A percentile compares a stretch with the other conserved stretches of the same genome.
Evolutionary conservation across 2,888 invertebrate genomes (phyloP).

Genomic region (Synergus itoensis): DNA sequence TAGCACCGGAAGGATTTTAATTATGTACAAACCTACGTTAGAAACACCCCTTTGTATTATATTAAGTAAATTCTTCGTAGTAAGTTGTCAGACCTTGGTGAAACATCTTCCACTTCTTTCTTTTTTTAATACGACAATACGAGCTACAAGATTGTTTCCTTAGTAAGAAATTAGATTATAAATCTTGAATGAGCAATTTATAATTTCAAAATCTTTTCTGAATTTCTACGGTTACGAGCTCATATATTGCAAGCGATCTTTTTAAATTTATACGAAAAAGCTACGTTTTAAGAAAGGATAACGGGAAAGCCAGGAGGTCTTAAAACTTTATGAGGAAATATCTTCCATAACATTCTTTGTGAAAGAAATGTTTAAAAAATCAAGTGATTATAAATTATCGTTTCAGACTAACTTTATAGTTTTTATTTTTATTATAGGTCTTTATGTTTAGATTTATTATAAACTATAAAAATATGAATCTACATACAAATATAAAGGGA

Average conservation of each 20-base stretch:
- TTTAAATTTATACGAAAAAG: neutral
- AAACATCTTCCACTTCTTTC: too few relatives aligned
- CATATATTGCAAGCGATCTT: neutral
- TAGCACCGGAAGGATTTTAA: too few relatives aligned
- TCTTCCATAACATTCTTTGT: neutral
- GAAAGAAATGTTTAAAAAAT: neutral
- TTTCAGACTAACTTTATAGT: neutral
- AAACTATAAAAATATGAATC: too few relatives aligned
- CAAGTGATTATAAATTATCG: neutral
- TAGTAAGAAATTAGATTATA: neutral
- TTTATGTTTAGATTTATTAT: too few relatives aligned
- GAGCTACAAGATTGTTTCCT: too few relatives aligned
- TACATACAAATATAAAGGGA: neutral
- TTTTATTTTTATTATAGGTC: neutral
- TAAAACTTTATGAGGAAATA: neutral
- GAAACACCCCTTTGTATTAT: too few relatives aligned
- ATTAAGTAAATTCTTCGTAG: too few relatives aligned
- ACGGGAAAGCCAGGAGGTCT: neutral
- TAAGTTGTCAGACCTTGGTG: too few relatives aligned
- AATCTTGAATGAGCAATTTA: neutral
- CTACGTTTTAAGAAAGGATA: neutral
- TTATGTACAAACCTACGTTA: too few relatives aligned
- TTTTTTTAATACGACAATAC: too few relatives aligned
- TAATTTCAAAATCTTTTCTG: neutral
- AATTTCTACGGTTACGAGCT: neutral